phyloP scores from a whole-genome alignment of 2,797 vertebrate species.

The Hoplostethus mediterraneus region DNA sequence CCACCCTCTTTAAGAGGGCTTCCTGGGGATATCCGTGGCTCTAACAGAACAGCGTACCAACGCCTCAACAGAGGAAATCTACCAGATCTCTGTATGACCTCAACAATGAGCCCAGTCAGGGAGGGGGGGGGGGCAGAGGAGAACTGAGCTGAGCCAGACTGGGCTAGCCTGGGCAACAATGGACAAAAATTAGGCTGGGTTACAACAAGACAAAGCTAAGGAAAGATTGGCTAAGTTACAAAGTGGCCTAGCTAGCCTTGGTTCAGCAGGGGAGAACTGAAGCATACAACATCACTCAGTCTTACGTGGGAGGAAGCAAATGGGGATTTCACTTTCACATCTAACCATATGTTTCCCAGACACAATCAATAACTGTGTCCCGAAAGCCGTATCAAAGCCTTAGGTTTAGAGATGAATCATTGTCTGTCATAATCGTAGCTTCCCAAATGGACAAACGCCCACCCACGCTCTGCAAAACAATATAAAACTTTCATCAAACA shows the following conservation, averaged over 20 bases:
- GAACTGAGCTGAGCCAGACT: constrained; percentile 30
- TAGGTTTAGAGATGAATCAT: constrained; percentile 30
- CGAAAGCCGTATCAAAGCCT: constrained; percentile 25
- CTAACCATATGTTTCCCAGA: constrained; percentile 49
- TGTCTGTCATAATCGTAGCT: constrained; percentile 36
- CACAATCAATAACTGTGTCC: constrained; percentile 61
- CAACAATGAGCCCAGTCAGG: constrained; percentile 44
- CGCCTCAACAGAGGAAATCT: constrained; percentile 67
- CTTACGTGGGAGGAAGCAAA: constrained; percentile 44
- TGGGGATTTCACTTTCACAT: constrained; percentile 31
- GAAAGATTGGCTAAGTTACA: constrained; percentile 23
- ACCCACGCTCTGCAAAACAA: constrained; percentile 44
- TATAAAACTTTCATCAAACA: constrained; percentile 49
- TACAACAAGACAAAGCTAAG: constrained; percentile 24
- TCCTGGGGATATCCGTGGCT: constrained; percentile 83
- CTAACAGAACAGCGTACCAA: constrained; percentile 53
- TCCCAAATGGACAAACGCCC: constrained; percentile 40
- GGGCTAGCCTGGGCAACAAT: constrained; percentile 26
- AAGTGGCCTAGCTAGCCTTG: constrained; percentile 2
- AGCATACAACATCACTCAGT: constrained; percentile 28
- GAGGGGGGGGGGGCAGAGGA: constrained; percentile 18
- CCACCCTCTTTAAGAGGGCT: constrained; percentile 66
- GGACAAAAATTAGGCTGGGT: constrained; percentile 34
- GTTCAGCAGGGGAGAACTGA: constrained; percentile 29
- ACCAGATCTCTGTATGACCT: constrained; percentile 63